Conservation (phyloP, 2,888 invertebrate genomes). For the Cheilosia impressa region DNA sequence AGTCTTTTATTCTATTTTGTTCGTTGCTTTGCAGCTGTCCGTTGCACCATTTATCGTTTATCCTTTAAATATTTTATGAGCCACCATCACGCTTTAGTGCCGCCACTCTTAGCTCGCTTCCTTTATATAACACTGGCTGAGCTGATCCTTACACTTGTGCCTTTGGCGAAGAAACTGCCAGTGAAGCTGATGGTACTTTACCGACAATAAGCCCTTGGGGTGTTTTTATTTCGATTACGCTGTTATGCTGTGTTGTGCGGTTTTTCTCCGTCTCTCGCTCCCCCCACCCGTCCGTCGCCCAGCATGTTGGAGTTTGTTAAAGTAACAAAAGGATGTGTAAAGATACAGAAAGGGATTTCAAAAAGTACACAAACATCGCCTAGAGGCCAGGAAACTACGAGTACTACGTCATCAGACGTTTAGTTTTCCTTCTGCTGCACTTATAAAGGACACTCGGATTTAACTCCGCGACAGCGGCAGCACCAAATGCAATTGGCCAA, state of each 20-base stretch:
- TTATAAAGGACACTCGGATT: not conserved
- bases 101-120: slow-evolving; percentile 56
- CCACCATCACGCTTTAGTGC: slow-evolving; percentile 68
- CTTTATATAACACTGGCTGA: slow-evolving; percentile 8
- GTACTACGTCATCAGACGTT: slow-evolving; percentile 33
- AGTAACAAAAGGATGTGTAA: slow-evolving; percentile 44
- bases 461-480: not conserved
- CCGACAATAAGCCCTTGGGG: slow-evolving; percentile 70
- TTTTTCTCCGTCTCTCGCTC: not conserved
- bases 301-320: not conserved
- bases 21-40: slow-evolving; percentile 60
- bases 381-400: slow-evolving; percentile 23
- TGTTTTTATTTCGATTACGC: slow-evolving; percentile 73
- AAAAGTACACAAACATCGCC: not conserved
- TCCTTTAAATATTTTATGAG: slow-evolving; percentile 75
- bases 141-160: slow-evolving; percentile 52
- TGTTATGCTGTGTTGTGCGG: slow-evolving; percentile 43
- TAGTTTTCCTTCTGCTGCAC: slow-evolving; percentile 1
- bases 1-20: slow-evolving; percentile 17
- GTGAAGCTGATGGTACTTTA: slow-evolving; percentile 70
- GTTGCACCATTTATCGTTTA: slow-evolving; percentile 72
- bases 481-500: slow-evolving; percentile 53
- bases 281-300: not conserved
- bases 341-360: not conserved
- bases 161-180: slow-evolving; percentile 57